These are phyloP conservation scores for Labeo catla DNA, from an alignment of 2,113 vertebrate species.

Conservation along the genomic window DNA sequence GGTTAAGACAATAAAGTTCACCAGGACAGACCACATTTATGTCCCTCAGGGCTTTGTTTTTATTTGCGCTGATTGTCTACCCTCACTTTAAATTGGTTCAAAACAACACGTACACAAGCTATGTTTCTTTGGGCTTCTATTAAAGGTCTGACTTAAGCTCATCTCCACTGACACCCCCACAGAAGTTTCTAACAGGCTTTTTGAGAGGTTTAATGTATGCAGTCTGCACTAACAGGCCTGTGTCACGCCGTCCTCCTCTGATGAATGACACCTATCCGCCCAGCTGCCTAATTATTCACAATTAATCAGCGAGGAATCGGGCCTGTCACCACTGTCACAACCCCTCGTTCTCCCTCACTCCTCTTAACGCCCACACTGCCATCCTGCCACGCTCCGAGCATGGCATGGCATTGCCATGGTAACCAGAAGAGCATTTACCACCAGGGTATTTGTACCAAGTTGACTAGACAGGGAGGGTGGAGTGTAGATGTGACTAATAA, in stretches of 20 bases:
- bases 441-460: constrained; percentile 54
- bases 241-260: constrained; percentile 38
- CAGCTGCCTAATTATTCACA: constrained; percentile 68
- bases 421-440: constrained; percentile 64
- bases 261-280: constrained; percentile 69
- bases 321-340: constrained; percentile 57
- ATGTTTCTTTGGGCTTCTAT: not conserved
- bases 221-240: not conserved
- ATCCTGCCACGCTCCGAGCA: constrained; percentile 37
- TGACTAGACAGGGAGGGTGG: constrained; percentile 26
- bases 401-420: constrained; percentile 65
- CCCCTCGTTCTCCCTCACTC: constrained; percentile 40
- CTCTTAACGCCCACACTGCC: constrained; percentile 23
- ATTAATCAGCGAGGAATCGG: constrained; percentile 66
- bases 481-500: not conserved
- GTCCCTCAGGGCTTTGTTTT: not conserved
- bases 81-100: not conserved
- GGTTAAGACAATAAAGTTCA: not conserved
- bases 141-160: not conserved
- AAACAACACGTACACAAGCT: not conserved
- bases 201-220: constrained; percentile 4
- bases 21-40: not conserved
- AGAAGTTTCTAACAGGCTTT: constrained; percentile 5
- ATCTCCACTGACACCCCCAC: not conserved
- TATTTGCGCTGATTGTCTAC: not conserved